These are phyloP conservation scores for Microctenopoma stevenorrisi DNA, from an alignment of 2,797 vertebrate genomes.

Conservation along the genomic window DNA sequence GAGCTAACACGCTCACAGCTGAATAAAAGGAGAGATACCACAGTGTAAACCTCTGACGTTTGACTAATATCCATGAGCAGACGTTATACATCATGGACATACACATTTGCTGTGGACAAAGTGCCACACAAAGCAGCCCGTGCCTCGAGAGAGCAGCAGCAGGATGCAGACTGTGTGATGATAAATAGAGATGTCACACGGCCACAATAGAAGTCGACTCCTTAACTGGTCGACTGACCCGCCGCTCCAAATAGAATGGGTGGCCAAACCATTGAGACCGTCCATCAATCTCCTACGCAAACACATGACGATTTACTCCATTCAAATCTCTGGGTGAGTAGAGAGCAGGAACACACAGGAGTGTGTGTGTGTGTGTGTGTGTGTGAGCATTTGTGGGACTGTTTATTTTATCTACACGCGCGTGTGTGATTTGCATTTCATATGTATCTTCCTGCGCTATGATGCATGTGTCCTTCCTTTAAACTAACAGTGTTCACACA, in stretches of 20 bases:
- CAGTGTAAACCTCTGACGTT: neutral
- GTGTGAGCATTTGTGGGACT: constrained; percentile 1
- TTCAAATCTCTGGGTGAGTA: constrained; percentile 47
- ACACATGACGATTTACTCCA: constrained; percentile 69
- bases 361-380: constrained; percentile 14
- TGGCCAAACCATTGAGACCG: constrained; percentile 57
- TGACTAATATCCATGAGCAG: neutral
- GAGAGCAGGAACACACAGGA: constrained; percentile 26
- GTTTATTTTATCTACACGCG: neutral
- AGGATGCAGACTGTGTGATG: constrained; percentile 59
- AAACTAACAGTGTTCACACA: constrained; percentile 49
- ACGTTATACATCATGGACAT: neutral
- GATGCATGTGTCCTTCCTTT: constrained; percentile 26
- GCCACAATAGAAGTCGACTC: constrained; percentile 69
- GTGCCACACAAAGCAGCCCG: constrained; percentile 30
- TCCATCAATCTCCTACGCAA: constrained; percentile 61
- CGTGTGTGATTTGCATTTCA: constrained; percentile 13
- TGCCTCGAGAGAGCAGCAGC: constrained; percentile 37
- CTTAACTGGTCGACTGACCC: constrained; percentile 71
- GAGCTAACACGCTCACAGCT: neutral
- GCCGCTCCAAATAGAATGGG: constrained; percentile 68
- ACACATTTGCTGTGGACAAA: constrained; percentile 31
- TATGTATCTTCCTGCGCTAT: constrained; percentile 1
- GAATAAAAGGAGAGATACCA: constrained; percentile 1
- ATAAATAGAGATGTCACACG: constrained; percentile 76